A percentile compares a stretch with the other conserved stretches of the same genome.
These are phyloP conservation scores for Phodopus roborovskii DNA, from an alignment of 2,113 vertebrate species.

Conservation along the genomic window DNA sequence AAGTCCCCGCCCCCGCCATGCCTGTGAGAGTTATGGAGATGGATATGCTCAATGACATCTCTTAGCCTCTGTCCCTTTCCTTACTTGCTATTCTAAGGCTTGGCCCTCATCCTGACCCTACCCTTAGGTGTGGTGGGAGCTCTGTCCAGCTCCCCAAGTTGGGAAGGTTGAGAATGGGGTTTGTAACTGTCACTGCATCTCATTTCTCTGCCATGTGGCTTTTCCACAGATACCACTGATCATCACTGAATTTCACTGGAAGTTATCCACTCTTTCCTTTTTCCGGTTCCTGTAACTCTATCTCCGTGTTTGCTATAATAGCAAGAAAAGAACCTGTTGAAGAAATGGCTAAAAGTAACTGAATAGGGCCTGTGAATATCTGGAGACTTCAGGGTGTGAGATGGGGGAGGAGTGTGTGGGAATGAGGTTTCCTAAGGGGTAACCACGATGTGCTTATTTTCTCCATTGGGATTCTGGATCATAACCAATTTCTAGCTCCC, in stretches of 20 bases:
- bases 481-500: neutral
- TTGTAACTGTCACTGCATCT: neutral
- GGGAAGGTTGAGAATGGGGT: neutral
- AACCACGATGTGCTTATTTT: neutral
- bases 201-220: neutral
- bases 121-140: neutral
- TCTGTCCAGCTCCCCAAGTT: neutral
- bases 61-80: neutral
- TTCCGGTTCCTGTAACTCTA: neutral
- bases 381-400: neutral
- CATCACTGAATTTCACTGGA: neutral
- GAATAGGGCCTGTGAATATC: neutral
- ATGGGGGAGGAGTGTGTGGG: neutral
- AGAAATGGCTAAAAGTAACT: neutral
- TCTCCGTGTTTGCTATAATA: neutral
- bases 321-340: neutral
- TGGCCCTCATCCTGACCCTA: neutral
- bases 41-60: neutral
- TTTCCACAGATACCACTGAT: neutral
- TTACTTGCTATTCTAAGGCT: neutral
- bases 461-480: neutral
- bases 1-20: neutral
- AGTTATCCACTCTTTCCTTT: neutral
- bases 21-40: fast-evolving
- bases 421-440: neutral